These are phyloP conservation scores for Lepus europaeus DNA, from an alignment of 2,113 vertebrate genomes.

Conservation along the genomic window DNA sequence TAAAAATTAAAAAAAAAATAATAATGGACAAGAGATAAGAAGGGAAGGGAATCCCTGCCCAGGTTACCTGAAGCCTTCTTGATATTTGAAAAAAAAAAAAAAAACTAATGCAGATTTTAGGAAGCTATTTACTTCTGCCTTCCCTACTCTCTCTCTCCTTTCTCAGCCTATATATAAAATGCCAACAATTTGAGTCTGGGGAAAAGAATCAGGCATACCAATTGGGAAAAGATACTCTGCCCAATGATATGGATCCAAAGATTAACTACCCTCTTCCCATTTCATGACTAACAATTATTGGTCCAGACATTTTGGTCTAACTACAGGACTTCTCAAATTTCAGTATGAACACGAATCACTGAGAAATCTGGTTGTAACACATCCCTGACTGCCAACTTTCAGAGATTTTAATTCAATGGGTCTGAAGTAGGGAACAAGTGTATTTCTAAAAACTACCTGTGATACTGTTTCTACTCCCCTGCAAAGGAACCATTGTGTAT, in stretches of 20 bases:
- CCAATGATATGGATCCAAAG: not conserved
- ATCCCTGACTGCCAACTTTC: no score
- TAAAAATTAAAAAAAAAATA: not conserved
- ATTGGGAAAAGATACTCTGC: not conserved
- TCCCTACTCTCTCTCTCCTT: rapidly evolving
- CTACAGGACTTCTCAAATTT: not conserved
- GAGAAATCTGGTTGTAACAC: not conserved
- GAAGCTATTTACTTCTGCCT: not conserved
- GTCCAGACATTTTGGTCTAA: not conserved
- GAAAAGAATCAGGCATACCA: rapidly evolving
- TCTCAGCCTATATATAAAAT: not conserved
- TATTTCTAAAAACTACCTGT: not conserved
- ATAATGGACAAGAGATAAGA: not conserved
- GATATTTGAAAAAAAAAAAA: not conserved
- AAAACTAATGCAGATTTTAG: not conserved
- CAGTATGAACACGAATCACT: not conserved
- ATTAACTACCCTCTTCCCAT: not conserved
- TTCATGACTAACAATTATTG: not conserved
- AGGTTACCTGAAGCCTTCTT: not conserved
- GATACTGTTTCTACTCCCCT: not conserved
- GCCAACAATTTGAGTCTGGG: not conserved
- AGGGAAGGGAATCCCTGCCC: not conserved
- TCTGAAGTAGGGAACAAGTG: not conserved
- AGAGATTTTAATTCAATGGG: not conserved
- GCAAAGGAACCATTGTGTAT: not conserved